Conservation (phyloP, 2,888 invertebrate species). For the Serrognathus titanus region DNA sequence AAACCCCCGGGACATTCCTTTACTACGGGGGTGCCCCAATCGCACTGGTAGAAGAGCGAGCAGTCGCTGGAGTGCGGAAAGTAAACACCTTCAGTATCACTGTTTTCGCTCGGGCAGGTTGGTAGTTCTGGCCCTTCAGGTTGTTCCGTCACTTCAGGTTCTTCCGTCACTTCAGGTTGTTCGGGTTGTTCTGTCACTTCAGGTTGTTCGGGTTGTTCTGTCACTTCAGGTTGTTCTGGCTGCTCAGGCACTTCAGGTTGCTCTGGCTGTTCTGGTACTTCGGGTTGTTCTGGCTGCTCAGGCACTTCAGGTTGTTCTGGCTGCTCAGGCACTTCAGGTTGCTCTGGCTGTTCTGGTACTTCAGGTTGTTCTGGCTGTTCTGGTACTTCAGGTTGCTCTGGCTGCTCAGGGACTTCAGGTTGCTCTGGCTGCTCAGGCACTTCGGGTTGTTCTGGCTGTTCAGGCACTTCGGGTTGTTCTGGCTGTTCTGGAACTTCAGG, state of each 20-base stretch:
- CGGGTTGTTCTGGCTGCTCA: conserved; percentile 37
- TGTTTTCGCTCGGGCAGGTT: too few species aligned
- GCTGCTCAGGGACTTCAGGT: conserved; percentile 40
- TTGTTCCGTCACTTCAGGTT: conserved; percentile 49
- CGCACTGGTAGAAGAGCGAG: too few species aligned
- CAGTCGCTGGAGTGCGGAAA: too few species aligned
- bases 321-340: conserved; percentile 51
- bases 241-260: conserved; percentile 42
- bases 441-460: conserved; percentile 45
- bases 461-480: conserved; percentile 46
- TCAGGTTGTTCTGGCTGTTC: conserved; percentile 44
- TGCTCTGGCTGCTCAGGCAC: conserved; percentile 42
- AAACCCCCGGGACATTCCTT: too few species aligned
- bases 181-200: conserved; percentile 50
- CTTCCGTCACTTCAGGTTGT: conserved; percentile 37
- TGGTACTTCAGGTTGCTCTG: conserved; percentile 26
- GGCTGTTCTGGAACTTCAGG: conserved; percentile 48
- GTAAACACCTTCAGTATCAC: too few species aligned
- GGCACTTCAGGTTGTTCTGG: conserved; percentile 42
- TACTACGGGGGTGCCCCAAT: too few species aligned
- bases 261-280: conserved; percentile 39
- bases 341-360: conserved; percentile 42
- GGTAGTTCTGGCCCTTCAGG: conserved; percentile 42
- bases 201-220: conserved; percentile 45
- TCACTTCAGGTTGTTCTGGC: conserved; percentile 46